Evolutionary conservation across 2,888 invertebrate genomes (phyloP).

Genomic region (Automeris io): DNA sequence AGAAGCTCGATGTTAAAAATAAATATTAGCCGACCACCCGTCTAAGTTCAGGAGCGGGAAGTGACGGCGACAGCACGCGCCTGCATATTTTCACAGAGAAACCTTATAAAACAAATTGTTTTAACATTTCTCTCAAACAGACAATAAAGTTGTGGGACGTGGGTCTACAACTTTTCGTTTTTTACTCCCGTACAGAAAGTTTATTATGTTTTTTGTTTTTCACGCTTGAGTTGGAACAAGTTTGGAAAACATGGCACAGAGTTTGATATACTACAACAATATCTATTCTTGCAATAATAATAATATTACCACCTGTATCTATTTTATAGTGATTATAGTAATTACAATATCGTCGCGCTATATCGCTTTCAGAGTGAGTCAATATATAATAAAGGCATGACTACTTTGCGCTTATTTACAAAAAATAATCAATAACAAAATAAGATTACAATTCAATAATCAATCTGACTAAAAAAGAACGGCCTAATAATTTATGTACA

Average conservation of each 20-base stretch:
- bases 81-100: slow-evolving; percentile 30
- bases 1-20: slow-evolving; percentile 14
- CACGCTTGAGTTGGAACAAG: not conserved
- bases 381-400: too few relatives aligned
- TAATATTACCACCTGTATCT: too few relatives aligned
- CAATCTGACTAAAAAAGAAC: too few relatives aligned
- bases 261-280: too few relatives aligned
- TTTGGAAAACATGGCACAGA: slow-evolving; percentile 1
- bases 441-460: too few relatives aligned
- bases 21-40: slow-evolving; percentile 8
- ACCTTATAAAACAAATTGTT: slow-evolving; percentile 47
- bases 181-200: not conserved
- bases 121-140: slow-evolving; percentile 36
- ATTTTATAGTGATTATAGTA: too few relatives aligned
- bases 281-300: too few relatives aligned
- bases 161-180: not conserved
- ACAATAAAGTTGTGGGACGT: slow-evolving; percentile 24
- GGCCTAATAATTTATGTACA: too few relatives aligned
- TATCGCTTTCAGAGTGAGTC: too few relatives aligned
- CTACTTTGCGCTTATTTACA: too few relatives aligned
- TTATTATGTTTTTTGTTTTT: not conserved
- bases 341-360: too few relatives aligned
- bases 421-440: too few relatives aligned
- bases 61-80: not conserved
- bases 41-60: not conserved